phyloP scores from a whole-genome alignment of 1,140 invertebrate genomes.

The Frieseomelitta varia region DNA sequence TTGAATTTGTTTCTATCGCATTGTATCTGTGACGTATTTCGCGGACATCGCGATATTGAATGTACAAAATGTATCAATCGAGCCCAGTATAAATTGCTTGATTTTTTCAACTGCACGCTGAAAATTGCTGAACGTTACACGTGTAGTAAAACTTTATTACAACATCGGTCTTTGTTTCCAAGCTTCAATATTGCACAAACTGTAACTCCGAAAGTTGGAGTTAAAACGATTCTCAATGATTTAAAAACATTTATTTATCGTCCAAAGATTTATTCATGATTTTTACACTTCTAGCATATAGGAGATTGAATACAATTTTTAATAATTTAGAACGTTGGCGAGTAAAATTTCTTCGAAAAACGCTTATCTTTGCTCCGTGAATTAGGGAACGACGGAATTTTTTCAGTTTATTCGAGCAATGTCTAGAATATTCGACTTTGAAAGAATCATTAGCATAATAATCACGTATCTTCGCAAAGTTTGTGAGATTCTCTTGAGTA shows the following conservation, averaged over 20 bases:
- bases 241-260: neutral
- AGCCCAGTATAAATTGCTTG: neutral
- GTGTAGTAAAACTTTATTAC: neutral
- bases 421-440: neutral
- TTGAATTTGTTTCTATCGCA: neutral
- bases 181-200: neutral
- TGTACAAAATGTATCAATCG: neutral
- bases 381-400: conserved; percentile 40
- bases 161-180: neutral
- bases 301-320: neutral
- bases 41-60: neutral
- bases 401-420: conserved; percentile 18
- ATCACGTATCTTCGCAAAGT: conserved; percentile 59
- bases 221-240: neutral
- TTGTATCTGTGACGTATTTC: neutral
- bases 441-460: conserved; percentile 61
- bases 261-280: too few species aligned
- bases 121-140: neutral
- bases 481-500: conserved; percentile 56
- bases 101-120: neutral
- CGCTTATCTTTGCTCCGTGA: neutral
- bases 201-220: neutral
- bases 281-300: neutral
- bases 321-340: neutral
- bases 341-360: neutral